Conservation (phyloP, 2,113 vertebrate genomes). For the Ondatra zibethicus region DNA sequence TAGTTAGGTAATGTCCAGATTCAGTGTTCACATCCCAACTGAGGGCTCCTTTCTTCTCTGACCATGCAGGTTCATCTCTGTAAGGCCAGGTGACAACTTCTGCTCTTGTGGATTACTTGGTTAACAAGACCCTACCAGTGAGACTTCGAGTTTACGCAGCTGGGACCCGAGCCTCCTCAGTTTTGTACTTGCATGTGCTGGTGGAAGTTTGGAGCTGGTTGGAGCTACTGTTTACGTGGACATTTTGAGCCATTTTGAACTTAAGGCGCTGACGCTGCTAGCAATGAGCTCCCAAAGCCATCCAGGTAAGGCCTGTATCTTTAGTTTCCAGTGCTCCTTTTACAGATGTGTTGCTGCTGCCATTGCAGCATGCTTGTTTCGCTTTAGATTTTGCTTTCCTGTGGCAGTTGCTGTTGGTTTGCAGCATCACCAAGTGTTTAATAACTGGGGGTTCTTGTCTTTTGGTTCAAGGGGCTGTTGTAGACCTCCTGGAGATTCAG, state of each 20-base stretch:
- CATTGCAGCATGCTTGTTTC: background rate
- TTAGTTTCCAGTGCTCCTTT: background rate
- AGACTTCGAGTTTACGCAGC: constrained; percentile 72
- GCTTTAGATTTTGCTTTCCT: background rate
- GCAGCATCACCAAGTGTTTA: fast-evolving
- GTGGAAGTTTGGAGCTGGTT: constrained; percentile 74
- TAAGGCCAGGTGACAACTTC: constrained; percentile 77
- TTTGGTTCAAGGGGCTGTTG: background rate
- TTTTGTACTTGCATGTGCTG: constrained; percentile 72
- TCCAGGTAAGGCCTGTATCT: constrained; percentile 84
- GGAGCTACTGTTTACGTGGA: constrained; percentile 68
- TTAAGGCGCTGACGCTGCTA: constrained; percentile 76
- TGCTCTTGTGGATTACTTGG: constrained; percentile 79
- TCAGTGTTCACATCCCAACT: fast-evolving
- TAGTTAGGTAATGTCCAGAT: background rate
- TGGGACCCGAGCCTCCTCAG: constrained; percentile 53
- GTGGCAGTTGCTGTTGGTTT: too few relatives aligned
- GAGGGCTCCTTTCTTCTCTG: constrained; percentile 11
- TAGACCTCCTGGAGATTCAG: background rate
- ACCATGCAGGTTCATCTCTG: constrained; percentile 78
- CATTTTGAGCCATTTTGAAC: constrained; percentile 58
- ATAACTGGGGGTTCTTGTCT: background rate
- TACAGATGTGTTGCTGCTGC: background rate
- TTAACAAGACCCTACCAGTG: constrained; percentile 68
- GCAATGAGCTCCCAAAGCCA: constrained; percentile 90